Conservation (phyloP, 2,797 vertebrate genomes). For the Cephalopachus bancanus region DNA sequence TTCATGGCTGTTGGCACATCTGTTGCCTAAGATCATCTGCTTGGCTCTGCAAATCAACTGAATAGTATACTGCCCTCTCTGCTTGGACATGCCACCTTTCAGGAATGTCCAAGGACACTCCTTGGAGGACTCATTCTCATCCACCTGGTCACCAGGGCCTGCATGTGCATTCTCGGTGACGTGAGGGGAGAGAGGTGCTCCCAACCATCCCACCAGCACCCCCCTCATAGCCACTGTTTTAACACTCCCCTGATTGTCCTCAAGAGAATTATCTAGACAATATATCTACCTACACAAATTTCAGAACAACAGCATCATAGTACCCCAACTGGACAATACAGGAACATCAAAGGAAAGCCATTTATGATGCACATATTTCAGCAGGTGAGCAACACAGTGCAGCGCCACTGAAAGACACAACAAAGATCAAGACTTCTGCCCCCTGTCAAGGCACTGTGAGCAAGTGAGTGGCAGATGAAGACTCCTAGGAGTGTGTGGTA, state of each 20-base stretch:
- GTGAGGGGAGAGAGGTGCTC: too few species aligned
- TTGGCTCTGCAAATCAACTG: slow-evolving; percentile 5
- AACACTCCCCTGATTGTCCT: background rate
- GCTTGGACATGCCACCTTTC: background rate
- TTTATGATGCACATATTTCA: slow-evolving; percentile 3
- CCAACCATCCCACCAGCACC: too few species aligned
- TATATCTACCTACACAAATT: slow-evolving; percentile 39
- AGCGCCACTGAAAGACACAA: background rate
- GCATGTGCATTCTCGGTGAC: too few species aligned
- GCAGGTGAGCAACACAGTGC: background rate
- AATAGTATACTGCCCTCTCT: background rate
- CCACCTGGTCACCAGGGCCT: too few species aligned
- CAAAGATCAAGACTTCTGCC: background rate
- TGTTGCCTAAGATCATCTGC: background rate
- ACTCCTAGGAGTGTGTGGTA: background rate
- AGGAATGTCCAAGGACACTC: background rate
- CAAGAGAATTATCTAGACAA: slow-evolving; percentile 35
- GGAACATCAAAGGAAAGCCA: slow-evolving; percentile 28
- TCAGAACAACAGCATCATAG: background rate
- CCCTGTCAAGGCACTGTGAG: background rate
- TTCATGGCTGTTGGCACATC: background rate
- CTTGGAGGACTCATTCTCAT: background rate
- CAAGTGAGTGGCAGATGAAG: background rate
- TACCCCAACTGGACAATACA: slow-evolving; percentile 34
- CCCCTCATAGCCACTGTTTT: background rate